These are phyloP conservation scores for Anableps anableps DNA, from an alignment of 2,797 vertebrate genomes.

Conservation along the genomic window DNA sequence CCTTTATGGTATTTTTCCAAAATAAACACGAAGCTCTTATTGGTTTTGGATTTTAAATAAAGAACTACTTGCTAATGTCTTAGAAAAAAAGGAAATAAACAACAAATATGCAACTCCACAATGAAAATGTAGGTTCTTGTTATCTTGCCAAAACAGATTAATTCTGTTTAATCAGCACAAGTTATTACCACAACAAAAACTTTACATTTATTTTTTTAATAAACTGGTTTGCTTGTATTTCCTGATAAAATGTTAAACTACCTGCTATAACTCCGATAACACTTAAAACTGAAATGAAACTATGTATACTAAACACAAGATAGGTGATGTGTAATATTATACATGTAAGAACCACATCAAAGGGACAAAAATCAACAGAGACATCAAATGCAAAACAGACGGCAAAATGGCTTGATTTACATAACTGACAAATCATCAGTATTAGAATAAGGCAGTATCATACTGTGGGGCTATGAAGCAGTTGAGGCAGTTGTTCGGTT, in stretches of 20 bases:
- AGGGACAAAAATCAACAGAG: background rate
- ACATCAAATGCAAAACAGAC: background rate
- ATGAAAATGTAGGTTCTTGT: background rate
- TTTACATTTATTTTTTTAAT: background rate
- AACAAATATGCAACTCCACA: background rate
- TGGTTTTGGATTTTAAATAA: background rate
- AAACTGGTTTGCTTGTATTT: background rate
- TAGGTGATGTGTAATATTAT: too few species aligned
- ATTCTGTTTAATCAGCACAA: background rate
- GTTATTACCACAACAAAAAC: background rate
- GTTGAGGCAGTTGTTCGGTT: background rate
- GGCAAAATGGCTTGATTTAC: background rate
- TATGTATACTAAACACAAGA: background rate
- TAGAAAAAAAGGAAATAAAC: background rate
- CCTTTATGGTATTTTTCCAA: background rate
- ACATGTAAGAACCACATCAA: background rate
- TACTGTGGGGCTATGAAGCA: background rate
- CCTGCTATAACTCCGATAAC: background rate
- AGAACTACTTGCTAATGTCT: too few species aligned
- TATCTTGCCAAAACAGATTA: background rate
- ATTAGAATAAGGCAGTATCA: conserved; percentile 1
- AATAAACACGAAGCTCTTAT: background rate
- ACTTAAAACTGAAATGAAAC: too few species aligned
- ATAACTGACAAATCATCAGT: background rate
- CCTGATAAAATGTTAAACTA: background rate